These are phyloP conservation scores for Phalacrocorax carbo DNA, from an alignment of 2,113 vertebrate genomes.

Conservation along the genomic window DNA sequence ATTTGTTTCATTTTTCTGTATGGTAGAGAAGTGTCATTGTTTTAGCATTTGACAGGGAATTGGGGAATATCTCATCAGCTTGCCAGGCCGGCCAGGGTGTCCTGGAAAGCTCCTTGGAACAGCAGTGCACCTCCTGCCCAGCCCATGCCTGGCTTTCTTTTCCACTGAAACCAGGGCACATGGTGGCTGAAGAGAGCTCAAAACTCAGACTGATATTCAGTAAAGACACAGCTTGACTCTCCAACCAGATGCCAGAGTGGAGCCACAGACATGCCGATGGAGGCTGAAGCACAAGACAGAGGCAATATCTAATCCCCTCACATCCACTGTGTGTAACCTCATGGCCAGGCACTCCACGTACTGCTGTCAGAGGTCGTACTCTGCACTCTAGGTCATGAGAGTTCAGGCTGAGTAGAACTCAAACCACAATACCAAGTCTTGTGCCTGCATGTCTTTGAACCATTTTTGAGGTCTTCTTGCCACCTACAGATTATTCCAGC, in stretches of 20 bases:
- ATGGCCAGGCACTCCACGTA: neutral
- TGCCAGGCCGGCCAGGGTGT: neutral
- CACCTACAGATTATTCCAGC: constrained; percentile 41
- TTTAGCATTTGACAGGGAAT: neutral
- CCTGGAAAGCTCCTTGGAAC: neutral
- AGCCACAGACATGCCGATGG: rapidly evolving
- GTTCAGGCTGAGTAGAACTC: neutral
- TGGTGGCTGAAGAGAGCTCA: neutral
- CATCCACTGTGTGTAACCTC: rapidly evolving
- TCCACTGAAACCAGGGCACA: neutral
- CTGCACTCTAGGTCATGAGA: neutral
- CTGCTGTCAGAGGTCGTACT: neutral
- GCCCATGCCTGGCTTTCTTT: neutral
- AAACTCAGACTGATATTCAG: neutral
- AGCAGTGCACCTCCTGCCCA: neutral
- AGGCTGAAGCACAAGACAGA: neutral
- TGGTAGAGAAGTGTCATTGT: neutral
- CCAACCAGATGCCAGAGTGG: neutral
- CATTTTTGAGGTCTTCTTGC: constrained; percentile 26
- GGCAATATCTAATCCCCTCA: neutral
- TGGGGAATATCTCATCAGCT: neutral
- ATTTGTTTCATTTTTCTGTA: neutral
- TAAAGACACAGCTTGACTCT: neutral
- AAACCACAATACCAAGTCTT: neutral
- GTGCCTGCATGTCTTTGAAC: neutral